Evolutionary conservation across 2,113 vertebrate genomes (phyloP), one percentile per base, ranked within the genome.

Genomic region (Regulus satrapa): DNA sequence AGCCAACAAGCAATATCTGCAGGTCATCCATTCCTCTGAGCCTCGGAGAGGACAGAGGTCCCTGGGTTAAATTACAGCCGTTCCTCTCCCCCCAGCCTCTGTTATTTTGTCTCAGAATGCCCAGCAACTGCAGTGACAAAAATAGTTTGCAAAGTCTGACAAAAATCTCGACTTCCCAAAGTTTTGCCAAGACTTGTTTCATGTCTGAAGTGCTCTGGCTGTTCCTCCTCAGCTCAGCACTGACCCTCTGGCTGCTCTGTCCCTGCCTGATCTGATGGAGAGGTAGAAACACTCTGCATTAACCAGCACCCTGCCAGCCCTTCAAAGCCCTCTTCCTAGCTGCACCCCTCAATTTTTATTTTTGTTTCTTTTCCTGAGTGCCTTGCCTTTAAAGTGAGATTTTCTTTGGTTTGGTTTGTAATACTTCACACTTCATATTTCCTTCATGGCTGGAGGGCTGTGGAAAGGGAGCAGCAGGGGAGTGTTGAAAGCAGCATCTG

Each of bases 111-210:
- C 75, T 96, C 90, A 48, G 85, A 85, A 94, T 80, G 78, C 85
- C 71, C 85, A 77, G 68, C 84, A 89, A 95, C 81, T 14, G 34
- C 51, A 68, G 68, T 40, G 85, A 85, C 93, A 88, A 94, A 96
- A 93, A 90, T 90, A 93, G 78, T 74, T 73, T 32, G 63, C 85
- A 14, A 86, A 85, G 59, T 25, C 93, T 83, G 75, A 93, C 90
- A 64, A 82, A 94, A 94, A 89, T 59, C 56, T 83, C 32, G 3
- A 38, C 77, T 94, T 90, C 90, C 55, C 67, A 1, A 69, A 54
- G 72, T 91, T 90, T 96, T 85, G 90, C 92, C 90, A 93, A 95
- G 75, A 43, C 43, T 82, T 77, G 40, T 88, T 93, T 85, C 31
- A 13, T 89, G 66, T 75, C 34, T 69, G n/a, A 66, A 95, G 68